Conservation (phyloP, 2,113 vertebrate genomes). For the Chitala chitala region DNA sequence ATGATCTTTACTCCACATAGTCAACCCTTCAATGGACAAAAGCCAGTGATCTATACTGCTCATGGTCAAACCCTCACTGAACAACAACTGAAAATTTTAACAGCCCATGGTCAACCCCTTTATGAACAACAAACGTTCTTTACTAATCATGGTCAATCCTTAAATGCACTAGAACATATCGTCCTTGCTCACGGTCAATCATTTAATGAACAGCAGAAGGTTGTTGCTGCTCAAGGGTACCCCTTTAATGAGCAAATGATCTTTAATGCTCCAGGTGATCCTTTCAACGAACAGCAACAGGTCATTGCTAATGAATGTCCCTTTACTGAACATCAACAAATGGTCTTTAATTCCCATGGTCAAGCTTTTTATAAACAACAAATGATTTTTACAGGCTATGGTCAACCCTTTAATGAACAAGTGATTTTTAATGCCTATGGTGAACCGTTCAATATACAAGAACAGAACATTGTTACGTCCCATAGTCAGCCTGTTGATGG, state of each 20-base stretch:
- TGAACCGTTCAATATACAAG: not conserved
- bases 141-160: too few relatives aligned
- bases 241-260: not conserved
- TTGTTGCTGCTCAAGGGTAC: too few relatives aligned
- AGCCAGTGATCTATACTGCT: not conserved
- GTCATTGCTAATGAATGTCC: too few relatives aligned
- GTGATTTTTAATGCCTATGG: too few relatives aligned
- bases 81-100: too few relatives aligned
- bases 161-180: too few relatives aligned
- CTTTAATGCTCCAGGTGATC: not conserved
- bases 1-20: not conserved
- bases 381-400: too few relatives aligned
- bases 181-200: not conserved
- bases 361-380: too few relatives aligned
- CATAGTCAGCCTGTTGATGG: not conserved
- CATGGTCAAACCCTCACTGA: not conserved
- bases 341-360: not conserved
- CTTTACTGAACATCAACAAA: not conserved
- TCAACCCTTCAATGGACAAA: not conserved
- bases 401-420: too few relatives aligned
- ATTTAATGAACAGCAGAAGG: constrained; percentile 1
- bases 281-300: too few relatives aligned
- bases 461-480: not conserved
- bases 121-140: too few relatives aligned
- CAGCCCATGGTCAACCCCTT: too few relatives aligned